Evolutionary conservation across 2,888 invertebrate genomes (phyloP), one percentile per base, ranked within the genome.

Genomic region (Argyresthia goedartella): DNA sequence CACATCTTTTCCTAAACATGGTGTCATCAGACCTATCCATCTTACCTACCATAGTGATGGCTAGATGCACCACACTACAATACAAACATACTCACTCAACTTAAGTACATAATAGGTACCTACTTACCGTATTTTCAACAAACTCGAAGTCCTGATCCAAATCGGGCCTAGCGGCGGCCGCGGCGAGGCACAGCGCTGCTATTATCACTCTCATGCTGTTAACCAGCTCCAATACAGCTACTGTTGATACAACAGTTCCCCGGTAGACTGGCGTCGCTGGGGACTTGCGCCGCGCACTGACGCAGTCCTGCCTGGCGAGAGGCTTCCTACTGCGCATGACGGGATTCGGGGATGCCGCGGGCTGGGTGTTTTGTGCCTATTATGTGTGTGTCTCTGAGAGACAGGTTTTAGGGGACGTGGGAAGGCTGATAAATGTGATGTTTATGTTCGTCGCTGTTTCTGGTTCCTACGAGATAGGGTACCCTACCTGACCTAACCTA

Each of bases 81-180:
- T 25, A 25, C n/a, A 25, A 25, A 25, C 25, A 25, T 25, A 25
- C 25, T 25, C 25, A n/a, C n/a, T n/a, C n/a, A n/a, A n/a, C 25
- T 25, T 25, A n/a, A n/a, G n/a, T n/a, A n/a, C n/a, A n/a, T 25
- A 25, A 25, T 25, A 6, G 25, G 3, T 25, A n/a, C 47, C n/a
- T 9, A 35, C 45, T 51, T 36, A 80, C 81, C 74, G 71, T 67
- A 51, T 73, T 74, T 60, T 84, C 84, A 64, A 76, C 81, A 71
- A 84, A 84, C 70, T 84, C 84, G 72, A 84, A 84, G 75, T 84
- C 84, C 59, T 73, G 73, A 62, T 80, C 81, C 55, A 61, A 53
- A 44, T 73, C 69, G 10, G 69, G 63, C 54, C 68, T 62, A 49
- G 67, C 62, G 54, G 63, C 65, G 53, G 67, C 65, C 53, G 66